Evolutionary conservation across 2,113 vertebrate genomes (phyloP).

Genomic region (Megaleporinus macrocephalus): DNA sequence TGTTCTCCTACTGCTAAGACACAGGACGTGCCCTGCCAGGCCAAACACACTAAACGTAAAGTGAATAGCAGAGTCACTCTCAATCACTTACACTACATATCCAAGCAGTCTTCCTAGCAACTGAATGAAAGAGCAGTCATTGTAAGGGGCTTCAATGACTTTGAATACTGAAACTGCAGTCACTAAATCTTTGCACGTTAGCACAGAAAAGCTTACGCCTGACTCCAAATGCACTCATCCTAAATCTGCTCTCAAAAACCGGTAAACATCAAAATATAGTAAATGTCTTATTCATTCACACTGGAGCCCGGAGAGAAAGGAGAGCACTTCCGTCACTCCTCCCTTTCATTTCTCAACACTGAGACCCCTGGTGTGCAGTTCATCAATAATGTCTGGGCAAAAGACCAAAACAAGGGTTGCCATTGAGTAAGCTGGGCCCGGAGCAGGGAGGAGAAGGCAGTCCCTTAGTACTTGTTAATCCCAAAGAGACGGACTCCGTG

Average conservation of each 20-base stretch:
- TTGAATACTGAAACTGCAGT: too few relatives aligned
- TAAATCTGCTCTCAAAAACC: background rate
- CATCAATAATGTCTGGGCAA: background rate
- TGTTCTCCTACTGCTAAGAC: background rate
- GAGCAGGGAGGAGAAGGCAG: background rate
- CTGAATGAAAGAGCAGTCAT: background rate
- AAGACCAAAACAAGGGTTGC: background rate
- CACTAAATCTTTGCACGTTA: too few relatives aligned
- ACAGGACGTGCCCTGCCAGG: conserved; percentile 9
- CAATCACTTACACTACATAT: background rate
- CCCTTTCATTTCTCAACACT: conserved; percentile 1
- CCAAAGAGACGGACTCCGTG: conserved; percentile 96
- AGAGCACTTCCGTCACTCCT: background rate
- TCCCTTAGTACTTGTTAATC: conserved; percentile 93
- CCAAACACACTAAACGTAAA: background rate
- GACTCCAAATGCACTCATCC: background rate
- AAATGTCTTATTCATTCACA: background rate
- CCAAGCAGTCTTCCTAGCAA: background rate
- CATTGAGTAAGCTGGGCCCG: background rate
- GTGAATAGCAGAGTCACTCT: background rate
- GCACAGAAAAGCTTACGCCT: too few relatives aligned
- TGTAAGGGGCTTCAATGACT: background rate
- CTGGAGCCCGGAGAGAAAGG: background rate
- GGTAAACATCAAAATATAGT: background rate
- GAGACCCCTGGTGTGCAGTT: too few relatives aligned